Base-by-base conservation (phyloP, 1,140 invertebrate species). In the Drosophila tropicalis region DNA sequence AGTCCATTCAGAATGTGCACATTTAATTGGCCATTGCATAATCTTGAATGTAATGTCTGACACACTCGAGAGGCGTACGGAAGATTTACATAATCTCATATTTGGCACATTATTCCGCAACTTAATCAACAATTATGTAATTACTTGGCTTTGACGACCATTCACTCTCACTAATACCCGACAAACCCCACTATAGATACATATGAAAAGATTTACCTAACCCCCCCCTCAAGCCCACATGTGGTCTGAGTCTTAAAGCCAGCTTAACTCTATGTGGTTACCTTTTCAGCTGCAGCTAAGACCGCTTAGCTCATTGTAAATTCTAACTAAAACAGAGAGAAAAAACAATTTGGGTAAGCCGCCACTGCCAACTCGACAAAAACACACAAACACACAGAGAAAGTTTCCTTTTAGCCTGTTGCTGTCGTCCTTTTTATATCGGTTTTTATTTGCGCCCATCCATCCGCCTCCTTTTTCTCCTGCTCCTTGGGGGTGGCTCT, bases 221-320 rank as follows among this genome's bases (percentile, higher is more conserved):
- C 9, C 17, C 47, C 19, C 5, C 5, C 12, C 15, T 15, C 47
- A 12, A 6, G 36, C 13, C 41, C 12, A 12, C 39, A 6, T 44
- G 39, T 63, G 44, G 7, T 29, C 22, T 36, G 32, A 19, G 12
- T 13, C 40, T 65, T 63, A 62, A 60, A 12, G 36, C 40, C 44
- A 58, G 61, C 65, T 76, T 76, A 76, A 76, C 72, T 66, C 73
- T 61, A 19, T 76, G 66, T 51, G 62, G 40, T 62, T 22, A 17
- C 29, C 40, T 63, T 41, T 44, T 69, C 62, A 47, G 72, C 39
- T 67, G 62, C 70, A 13, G 29, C 15, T 58, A 32, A 86, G 83
- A 73, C 79, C 80, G 76, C 83, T 83, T 87, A 89, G 65, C 70
- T 80, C 79, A 83, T 89, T 77, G 76, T 72, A 74, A 87, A 82